Evolutionary conservation across 2,888 invertebrate genomes (phyloP), one percentile per base, ranked within the genome.

Genomic region (Polietes domitor): DNA sequence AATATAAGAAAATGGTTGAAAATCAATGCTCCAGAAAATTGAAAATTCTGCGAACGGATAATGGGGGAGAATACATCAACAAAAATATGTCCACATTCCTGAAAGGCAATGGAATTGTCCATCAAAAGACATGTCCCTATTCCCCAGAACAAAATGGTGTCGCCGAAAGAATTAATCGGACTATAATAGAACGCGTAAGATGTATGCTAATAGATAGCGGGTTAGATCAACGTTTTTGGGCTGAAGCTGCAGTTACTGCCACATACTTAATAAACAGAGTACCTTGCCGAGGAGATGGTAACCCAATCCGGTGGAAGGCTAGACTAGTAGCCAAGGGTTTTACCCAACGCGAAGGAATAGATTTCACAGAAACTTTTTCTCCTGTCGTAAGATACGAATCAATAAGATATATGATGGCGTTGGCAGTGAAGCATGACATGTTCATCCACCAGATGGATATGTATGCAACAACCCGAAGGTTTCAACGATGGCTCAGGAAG

Each of bases 1-100:
- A 86, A 61, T 87, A 86, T 37, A 86, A 87, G 78, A 76, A 43
- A 3, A 43, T 84, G 21, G 85, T 76, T 7, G 86, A 86, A 73
- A 86, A 83, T n/a, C 86, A 86, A 43, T 77, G 72, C 43, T 37
- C 28, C 0, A 77, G 24, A 28, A 83, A 77, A 61, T 81, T 85
- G 2, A 87, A 86, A 73, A 37, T 37, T 10, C 9, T 37, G 7
- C 37, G 37, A 10, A 10, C 85, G 10, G 85, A 85, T 58, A 85
- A 86, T 58, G 86, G 86, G 24, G 81, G 71, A 19, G 86, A 87
- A 50, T 86, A 82, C 41, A 53, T 53, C 17, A 63, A 61, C 24
- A n/a, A n/a, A n/a, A n/a, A n/a, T n/a, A n/a, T n/a, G n/a, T n/a
- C n/a, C n/a, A n/a, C n/a, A n/a, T n/a, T n/a, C n/a, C n/a, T n/a